These are phyloP conservation scores for Trissolcus japonicus DNA, from an alignment of 2,888 invertebrate genomes.

Conservation along the genomic window DNA sequence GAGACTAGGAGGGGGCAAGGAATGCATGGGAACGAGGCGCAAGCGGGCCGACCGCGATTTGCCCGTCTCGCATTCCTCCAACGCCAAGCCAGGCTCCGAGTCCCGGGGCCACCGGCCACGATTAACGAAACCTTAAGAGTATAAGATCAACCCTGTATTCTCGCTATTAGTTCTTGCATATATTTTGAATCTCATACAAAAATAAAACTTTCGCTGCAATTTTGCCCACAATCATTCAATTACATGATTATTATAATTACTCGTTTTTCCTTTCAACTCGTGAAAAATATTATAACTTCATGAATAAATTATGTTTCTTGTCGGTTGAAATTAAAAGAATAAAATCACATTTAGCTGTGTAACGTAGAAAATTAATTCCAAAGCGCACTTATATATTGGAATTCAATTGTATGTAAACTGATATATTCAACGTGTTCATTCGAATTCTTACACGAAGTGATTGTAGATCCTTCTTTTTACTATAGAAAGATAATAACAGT, in stretches of 20 bases:
- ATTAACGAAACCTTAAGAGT: constrained; percentile 69
- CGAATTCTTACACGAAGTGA: no score
- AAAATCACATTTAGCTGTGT: no score
- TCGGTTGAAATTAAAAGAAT: no score
- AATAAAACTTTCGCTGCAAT: neutral
- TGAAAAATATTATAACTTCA: no score
- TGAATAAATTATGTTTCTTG: no score
- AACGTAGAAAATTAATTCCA: neutral
- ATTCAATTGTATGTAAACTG: no score
- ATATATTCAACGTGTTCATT: no score
- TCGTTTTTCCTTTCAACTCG: no score
- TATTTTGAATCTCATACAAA: constrained; percentile 6
- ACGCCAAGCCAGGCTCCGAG: constrained; percentile 68
- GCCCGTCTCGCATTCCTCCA: constrained; percentile 75
- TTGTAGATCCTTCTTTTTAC: no score
- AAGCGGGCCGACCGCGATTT: constrained; percentile 76
- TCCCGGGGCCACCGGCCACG: constrained; percentile 73
- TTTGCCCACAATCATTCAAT: neutral
- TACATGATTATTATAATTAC: no score
- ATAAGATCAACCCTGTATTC: constrained; percentile 65
- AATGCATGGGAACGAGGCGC: constrained; percentile 73
- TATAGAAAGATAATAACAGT: no score
- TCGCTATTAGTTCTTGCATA: constrained; percentile 28
- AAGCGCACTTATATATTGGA: neutral
- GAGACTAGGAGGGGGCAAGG: constrained; percentile 61